Percentiles rank a stretch among this genome's conserved stretches.
Evolutionary conservation across 1,140 invertebrate genomes (phyloP).

Genomic region (Drosophila pallidifrons): DNA sequence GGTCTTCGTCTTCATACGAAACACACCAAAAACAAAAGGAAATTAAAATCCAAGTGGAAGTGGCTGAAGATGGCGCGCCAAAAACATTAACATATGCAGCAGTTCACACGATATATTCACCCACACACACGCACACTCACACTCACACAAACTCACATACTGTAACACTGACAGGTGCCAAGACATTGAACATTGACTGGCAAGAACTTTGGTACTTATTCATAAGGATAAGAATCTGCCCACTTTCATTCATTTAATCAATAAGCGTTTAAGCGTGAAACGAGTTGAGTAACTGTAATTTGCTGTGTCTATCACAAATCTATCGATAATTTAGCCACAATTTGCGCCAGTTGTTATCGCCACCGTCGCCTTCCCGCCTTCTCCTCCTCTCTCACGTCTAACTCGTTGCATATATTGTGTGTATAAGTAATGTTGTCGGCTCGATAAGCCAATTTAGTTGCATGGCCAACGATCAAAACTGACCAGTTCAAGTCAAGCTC

Average conservation of each 20-base stretch:
- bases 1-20: conserved; percentile 20
- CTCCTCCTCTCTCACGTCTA: background rate
- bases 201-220: conserved; percentile 42
- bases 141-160: conserved; percentile 30
- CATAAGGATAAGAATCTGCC: conserved; percentile 36
- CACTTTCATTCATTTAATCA: conserved; percentile 52
- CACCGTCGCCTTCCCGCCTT: background rate
- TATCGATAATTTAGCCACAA: conserved; percentile 71
- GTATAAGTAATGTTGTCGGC: conserved; percentile 28
- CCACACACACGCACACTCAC: conserved; percentile 45
- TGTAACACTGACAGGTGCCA: conserved; percentile 72
- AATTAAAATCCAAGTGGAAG: conserved; percentile 58
- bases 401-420: background rate
- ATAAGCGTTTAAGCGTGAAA: conserved; percentile 50
- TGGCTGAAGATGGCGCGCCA: conserved; percentile 63
- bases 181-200: conserved; percentile 75
- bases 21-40: conserved; percentile 60
- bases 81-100: conserved; percentile 80
- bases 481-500: conserved; percentile 21
- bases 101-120: conserved; percentile 73
- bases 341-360: conserved; percentile 58
- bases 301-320: conserved; percentile 57
- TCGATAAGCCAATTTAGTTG: conserved; percentile 64
- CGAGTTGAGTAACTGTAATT: conserved; percentile 44
- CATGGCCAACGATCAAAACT: conserved; percentile 51